Base-by-base conservation (phyloP, 2,888 invertebrate genomes). In the Volucella zonaria region DNA sequence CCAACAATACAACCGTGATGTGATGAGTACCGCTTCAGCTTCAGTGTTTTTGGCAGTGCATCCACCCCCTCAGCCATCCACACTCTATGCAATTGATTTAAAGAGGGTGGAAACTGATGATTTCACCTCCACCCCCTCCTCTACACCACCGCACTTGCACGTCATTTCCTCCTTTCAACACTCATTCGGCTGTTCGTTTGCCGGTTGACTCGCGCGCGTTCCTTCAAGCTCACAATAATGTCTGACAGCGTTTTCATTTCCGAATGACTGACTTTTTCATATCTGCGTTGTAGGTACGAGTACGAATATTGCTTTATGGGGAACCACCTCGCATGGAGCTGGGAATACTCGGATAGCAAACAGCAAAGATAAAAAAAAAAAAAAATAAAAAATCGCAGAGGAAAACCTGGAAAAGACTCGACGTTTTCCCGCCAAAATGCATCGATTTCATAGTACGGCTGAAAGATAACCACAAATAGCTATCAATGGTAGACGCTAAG, bases 381-480 rank as follows among this genome's bases (percentile, higher is more conserved):
- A 1, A 15, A 38, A 23, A 66, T 14, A 43, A 43, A 58, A 66
- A 61, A 15, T n/a, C 15, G 14, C 8, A 59, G 43, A 59, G 18
- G 11, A 42, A 12, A 40, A 58, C 9, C 66, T 31, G n/a, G 40
- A 56, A 56, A 75, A 75, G 64, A 77, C 51, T 76, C 49, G 12
- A 73, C 56, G 64, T 79, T 82, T 82, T 82, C 79, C 82, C 82
- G 79, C 82, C 82, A 79, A 82, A 82, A 82, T 79, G 74, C 79
- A 68, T 82, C 82, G 82, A 74, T 78, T 79, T 82, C 54, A 82
- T 82, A 68, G 79, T 74, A 74, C 82, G 74, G 6, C 82, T 74
- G 47, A 68, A 74, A 82, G 82, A 82, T 82, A 82, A 82, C 82
- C 82, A 74, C 82, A 82, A 82, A 82, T 82, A 79, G 78, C 82